Evolutionary conservation across 2,888 invertebrate species (phyloP), one percentile per base, ranked within the genome.

Genomic region (Oxycera nigricornis): DNA sequence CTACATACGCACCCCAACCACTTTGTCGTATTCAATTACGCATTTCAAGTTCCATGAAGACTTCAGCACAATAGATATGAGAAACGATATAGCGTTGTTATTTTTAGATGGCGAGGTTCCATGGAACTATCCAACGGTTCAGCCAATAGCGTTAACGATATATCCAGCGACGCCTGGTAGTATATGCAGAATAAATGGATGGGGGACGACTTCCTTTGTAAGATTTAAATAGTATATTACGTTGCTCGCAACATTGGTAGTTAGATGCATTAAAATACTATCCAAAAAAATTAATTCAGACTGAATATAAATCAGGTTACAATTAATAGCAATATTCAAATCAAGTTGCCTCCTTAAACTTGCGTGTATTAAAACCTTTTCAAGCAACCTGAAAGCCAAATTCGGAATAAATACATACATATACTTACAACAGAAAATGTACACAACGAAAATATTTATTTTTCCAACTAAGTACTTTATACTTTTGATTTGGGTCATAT

Each of bases 181-280:
- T 1, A 35, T 80, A 0, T 85, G 85, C 70, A 82, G 82, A 78
- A 82, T 81, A 14, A 83, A 83, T 2, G 84, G 84, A 1, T 84
- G 85, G 84, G 84, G 84, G 20, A 0, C 22, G 1, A 82, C 80
- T 0, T 82, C 83, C 77, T 59, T 77, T 9, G 81, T 81, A 74
- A 78, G 78, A 24, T 55, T 52, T 52, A 7, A 35, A 6, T 35
- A 35, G 11, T 35, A 35, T 6, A 7, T 35, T 35, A 7, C 11
- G 11, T 7, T 35, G 6, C 11, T 46, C 17, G 17, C 46, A 2
- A 46, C 46, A 46, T 46, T 14, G 3, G 3, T 46, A 2, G 46
- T 2, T 46, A 46, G 46, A 46, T 46, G 46, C 35, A 35, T 35
- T 7, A 11, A 35, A 35, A n/a, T n/a, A n/a, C n/a, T n/a, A n/a